Conservation (phyloP, 1,140 invertebrate genomes). For the Grapholita molesta region DNA sequence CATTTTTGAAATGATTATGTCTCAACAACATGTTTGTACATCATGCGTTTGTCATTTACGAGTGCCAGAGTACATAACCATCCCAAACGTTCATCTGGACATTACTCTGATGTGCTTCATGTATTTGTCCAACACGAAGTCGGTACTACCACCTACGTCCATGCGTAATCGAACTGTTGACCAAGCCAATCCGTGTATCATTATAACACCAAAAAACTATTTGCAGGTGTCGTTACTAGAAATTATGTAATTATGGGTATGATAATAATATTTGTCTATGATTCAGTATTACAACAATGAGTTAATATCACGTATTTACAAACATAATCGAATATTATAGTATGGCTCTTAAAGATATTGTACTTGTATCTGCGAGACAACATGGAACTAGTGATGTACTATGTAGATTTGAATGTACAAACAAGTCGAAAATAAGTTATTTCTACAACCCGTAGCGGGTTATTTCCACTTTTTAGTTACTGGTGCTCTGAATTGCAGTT, state of each 20-base stretch:
- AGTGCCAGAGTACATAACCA: neutral
- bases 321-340: neutral
- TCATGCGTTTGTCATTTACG: neutral
- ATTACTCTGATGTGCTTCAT: neutral
- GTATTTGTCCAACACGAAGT: neutral
- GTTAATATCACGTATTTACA: slow-evolving; percentile 12
- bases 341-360: neutral
- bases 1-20: neutral
- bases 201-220: slow-evolving; percentile 8
- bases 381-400: neutral
- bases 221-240: neutral
- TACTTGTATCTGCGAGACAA: neutral
- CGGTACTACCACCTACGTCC: slow-evolving; percentile 6
- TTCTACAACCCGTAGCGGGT: no score
- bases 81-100: neutral
- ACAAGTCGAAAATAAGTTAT: no score
- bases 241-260: neutral
- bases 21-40: neutral
- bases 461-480: no score
- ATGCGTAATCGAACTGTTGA: neutral
- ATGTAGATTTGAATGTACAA: no score
- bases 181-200: slow-evolving; percentile 7
- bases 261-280: neutral
- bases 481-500: no score
- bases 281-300: slow-evolving; percentile 1